Conservation (phyloP, 1,140 invertebrate genomes). For the Drosophila takahashii region DNA sequence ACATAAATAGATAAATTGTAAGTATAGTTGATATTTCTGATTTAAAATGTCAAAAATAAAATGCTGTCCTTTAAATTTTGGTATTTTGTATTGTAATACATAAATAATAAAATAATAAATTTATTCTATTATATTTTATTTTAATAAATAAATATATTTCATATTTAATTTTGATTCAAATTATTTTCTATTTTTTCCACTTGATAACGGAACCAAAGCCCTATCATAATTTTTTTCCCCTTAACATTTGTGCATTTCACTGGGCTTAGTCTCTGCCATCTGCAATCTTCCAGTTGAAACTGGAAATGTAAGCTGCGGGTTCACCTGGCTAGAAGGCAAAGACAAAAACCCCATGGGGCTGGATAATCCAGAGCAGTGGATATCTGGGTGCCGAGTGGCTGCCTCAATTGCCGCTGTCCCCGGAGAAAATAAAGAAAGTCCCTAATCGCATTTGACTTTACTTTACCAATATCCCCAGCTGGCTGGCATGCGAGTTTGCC, state of each 20-base stretch:
- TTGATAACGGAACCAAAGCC: background rate
- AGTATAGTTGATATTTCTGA: too few relatives aligned
- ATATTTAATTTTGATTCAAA: too few relatives aligned
- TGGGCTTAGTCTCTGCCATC: background rate
- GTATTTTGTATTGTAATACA: too few relatives aligned
- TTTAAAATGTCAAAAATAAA: too few relatives aligned
- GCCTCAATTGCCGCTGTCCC: conserved; percentile 17
- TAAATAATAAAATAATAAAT: too few relatives aligned
- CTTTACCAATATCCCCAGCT: conserved; percentile 28
- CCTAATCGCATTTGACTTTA: conserved; percentile 62
- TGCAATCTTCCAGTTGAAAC: too few relatives aligned
- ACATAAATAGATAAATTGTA: too few relatives aligned
- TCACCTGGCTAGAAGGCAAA: conserved; percentile 15
- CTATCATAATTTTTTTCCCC: background rate
- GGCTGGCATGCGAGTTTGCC: conserved; percentile 17
- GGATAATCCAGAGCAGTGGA: conserved; percentile 22
- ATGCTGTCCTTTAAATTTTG: too few relatives aligned
- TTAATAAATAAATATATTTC: too few relatives aligned
- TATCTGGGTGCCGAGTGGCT: conserved; percentile 4
- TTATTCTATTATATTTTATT: too few relatives aligned
- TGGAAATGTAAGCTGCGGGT: too few relatives aligned
- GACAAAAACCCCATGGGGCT: background rate
- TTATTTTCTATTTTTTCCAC: too few relatives aligned
- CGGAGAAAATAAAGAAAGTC: conserved; percentile 30
- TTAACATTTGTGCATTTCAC: background rate